These are phyloP conservation scores for Brachypalpus laphriformis DNA, from an alignment of 2,888 invertebrate species.

Conservation along the genomic window DNA sequence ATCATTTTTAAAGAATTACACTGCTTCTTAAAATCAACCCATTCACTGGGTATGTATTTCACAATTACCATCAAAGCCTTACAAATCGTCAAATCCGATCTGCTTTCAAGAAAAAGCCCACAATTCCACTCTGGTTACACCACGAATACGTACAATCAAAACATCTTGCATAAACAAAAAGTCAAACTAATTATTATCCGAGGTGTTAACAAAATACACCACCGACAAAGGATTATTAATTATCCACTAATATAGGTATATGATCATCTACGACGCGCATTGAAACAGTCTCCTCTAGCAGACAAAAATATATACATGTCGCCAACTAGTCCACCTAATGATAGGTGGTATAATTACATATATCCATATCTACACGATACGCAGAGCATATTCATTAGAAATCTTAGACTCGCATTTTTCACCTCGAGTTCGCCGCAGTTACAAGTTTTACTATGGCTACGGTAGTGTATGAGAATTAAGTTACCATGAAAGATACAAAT, in stretches of 20 bases:
- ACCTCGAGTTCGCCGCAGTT: conserved; percentile 23
- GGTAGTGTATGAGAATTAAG: conserved; percentile 38
- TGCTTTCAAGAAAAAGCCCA: background rate
- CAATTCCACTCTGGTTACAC: background rate
- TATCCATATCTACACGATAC: conserved; percentile 13
- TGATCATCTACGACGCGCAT: conserved; percentile 18
- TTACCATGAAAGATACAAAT: conserved; percentile 69
- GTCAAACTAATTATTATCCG: conserved; percentile 72
- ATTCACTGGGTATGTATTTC: background rate
- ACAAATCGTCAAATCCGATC: conserved; percentile 33
- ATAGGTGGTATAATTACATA: conserved; percentile 57
- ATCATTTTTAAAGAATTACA: background rate
- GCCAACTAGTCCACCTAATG: conserved; percentile 48
- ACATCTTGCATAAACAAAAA: conserved; percentile 63
- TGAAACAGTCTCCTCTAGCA: conserved; percentile 11
- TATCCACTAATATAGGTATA: conserved; percentile 52
- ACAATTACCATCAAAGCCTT: background rate
- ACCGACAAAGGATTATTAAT: conserved; percentile 71
- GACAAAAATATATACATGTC: conserved; percentile 36
- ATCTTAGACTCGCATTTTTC: conserved; percentile 46
- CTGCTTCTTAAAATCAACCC: background rate
- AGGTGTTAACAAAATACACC: conserved; percentile 71
- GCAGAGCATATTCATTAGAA: conserved; percentile 3
- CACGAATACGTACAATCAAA: conserved; percentile 6
- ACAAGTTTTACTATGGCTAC: conserved; percentile 15